phyloP scores from a whole-genome alignment of 1,140 invertebrate genomes.

The Tetragonula clypearis region DNA sequence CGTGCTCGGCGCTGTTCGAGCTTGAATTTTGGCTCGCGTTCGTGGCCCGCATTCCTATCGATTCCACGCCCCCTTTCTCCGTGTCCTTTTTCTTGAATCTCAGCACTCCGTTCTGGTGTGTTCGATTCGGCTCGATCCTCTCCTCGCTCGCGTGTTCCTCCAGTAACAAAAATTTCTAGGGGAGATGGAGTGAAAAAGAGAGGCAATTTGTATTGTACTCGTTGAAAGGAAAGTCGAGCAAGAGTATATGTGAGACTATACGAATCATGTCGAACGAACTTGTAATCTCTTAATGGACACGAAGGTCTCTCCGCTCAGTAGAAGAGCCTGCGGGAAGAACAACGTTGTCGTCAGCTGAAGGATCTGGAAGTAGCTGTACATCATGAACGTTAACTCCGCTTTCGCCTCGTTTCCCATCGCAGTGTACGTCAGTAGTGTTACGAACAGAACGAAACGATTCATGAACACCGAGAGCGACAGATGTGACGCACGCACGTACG shows the following conservation, averaged over 20 bases:
- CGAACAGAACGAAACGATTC: conserved; percentile 88
- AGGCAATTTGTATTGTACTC: conserved; percentile 38
- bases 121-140: background rate
- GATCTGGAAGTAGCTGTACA: conserved; percentile 88
- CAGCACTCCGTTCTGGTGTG: background rate
- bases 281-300: conserved; percentile 85
- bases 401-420: conserved; percentile 86
- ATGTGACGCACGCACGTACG: conserved; percentile 88
- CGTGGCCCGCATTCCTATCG: background rate
- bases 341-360: conserved; percentile 85
- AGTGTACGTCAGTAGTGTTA: conserved; percentile 87
- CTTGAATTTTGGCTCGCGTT: background rate
- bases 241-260: too few species aligned
- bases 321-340: conserved; percentile 88
- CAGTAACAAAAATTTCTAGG: conserved; percentile 84
- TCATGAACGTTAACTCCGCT: conserved; percentile 84
- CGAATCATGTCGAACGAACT: conserved; percentile 47
- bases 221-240: too few species aligned
- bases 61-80: conserved; percentile 24
- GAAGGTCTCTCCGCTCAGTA: conserved; percentile 84
- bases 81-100: conserved; percentile 12
- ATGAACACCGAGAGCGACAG: conserved; percentile 87
- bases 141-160: conserved; percentile 81
- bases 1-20: conserved; percentile 12
- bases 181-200: conserved; percentile 52